Conservation (phyloP, 1,140 invertebrate species). For the Scaptomyza pallida region DNA sequence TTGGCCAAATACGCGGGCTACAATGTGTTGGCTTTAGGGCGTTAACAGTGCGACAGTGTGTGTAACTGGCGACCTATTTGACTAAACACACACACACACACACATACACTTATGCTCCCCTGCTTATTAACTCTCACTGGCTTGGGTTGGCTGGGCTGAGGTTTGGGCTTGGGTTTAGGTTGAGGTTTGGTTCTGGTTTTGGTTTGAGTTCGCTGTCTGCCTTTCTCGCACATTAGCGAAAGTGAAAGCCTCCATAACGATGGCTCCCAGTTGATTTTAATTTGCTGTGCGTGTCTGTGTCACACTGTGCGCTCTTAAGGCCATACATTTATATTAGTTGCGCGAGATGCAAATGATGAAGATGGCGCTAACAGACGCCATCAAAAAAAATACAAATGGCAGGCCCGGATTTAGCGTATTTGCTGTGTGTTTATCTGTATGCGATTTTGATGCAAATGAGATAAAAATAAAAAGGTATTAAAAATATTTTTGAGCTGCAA, state of each 20-base stretch:
- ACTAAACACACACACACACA: conserved; percentile 51
- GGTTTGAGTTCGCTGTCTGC: conserved; percentile 32
- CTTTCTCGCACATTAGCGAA: conserved; percentile 79
- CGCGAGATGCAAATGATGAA: conserved; percentile 35
- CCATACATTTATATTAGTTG: conserved; percentile 75
- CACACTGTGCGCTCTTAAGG: conserved; percentile 54
- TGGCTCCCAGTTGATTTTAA: conserved; percentile 78
- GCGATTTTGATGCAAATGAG: no score
- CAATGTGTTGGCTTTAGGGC: conserved; percentile 71
- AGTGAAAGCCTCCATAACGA: conserved; percentile 80
- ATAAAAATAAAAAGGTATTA: neutral
- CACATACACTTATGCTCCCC: conserved; percentile 16
- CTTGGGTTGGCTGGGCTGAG: conserved; percentile 14
- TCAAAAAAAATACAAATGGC: no score
- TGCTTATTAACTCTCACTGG: conserved; percentile 28
- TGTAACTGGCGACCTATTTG: conserved; percentile 70
- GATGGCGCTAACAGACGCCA: conserved; percentile 27
- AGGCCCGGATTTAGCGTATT: conserved; percentile 23
- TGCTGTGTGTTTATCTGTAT: conserved; percentile 27
- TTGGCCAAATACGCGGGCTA: conserved; percentile 58
- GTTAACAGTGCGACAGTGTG: conserved; percentile 59
- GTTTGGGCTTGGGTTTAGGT: conserved; percentile 4
- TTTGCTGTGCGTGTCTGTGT: conserved; percentile 66
- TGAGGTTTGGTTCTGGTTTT: conserved; percentile 5
- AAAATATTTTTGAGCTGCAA: conserved; percentile 31